These are phyloP conservation scores for Myodes glareolus DNA, from an alignment of 2,113 vertebrate species.

Conservation along the genomic window DNA sequence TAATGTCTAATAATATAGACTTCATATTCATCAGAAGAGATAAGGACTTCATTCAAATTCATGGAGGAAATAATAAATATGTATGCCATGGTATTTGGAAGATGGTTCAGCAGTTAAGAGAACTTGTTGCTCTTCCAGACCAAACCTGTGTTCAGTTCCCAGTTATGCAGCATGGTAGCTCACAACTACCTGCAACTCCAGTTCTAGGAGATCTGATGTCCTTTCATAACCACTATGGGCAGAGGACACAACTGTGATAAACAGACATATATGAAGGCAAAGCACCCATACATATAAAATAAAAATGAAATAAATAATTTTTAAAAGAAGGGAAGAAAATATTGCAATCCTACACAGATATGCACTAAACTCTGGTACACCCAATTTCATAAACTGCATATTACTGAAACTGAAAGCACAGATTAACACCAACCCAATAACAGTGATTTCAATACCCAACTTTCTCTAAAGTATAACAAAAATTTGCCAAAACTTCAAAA, in stretches of 20 bases:
- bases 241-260: background rate
- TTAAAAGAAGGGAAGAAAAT: background rate
- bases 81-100: background rate
- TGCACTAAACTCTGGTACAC: background rate
- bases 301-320: background rate
- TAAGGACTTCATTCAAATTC: background rate
- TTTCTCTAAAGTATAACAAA: background rate
- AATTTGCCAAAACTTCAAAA: background rate
- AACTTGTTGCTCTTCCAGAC: background rate
- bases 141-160: background rate
- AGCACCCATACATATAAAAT: background rate
- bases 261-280: background rate
- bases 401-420: background rate
- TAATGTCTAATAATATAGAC: background rate
- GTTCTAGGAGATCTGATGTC: background rate
- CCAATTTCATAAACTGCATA: background rate
- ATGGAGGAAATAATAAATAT: background rate
- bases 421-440: background rate
- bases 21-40: background rate
- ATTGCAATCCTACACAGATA: background rate
- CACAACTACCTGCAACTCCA: background rate
- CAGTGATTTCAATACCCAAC: background rate
- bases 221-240: background rate
- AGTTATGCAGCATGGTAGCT: background rate
- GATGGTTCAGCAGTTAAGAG: background rate